Base-by-base conservation (phyloP, 2,888 invertebrate species). In the Tetheella fluctuosa region DNA sequence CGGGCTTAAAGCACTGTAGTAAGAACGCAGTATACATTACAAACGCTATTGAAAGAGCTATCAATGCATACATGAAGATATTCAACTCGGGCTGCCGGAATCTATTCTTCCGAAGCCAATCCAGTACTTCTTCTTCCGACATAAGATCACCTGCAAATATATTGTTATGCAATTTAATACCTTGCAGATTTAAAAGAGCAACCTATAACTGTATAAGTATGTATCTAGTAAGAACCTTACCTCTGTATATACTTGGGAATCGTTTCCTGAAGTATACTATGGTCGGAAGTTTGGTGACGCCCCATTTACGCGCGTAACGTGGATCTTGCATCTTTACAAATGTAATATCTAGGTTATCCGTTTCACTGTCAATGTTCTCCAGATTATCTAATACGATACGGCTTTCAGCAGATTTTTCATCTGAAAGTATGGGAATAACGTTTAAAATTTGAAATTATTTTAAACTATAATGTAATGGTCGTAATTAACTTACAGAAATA, bases 311-410 rank as follows among this genome's bases (percentile, higher is more conserved):
- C 15, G 98, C 98, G 83, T 98, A 98, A 52, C 98, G 94, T 0
- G 97, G 95, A 85, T 98, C 98, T 61, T 97, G 96, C 96, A 98
- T 98, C 90, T 98, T 98, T 0, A 98, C 98, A 84, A 98, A 98
- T 1, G 98, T 97, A 68, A 98, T 98, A 80, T 98, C 98, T 80
- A 98, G 94, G 86, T 97, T 97, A 82, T 98, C 98, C 0, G 98
- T 98, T 89, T 99, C 98, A 74, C 97, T 97, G 81, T 99, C 99
- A 73, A 99, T 98, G 73, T 97, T 97, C 84, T 99, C 99, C 64
- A 99, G 88, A 82, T 97, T 97, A 65, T 97, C 96, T 72, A 97
- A 89, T 0, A 98, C 97, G n/a, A 95, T 94, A 57, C 95, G 94
- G 85, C 98, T 98, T 72, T 97, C 97, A 42, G 95, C 95, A 71